Evolutionary conservation across 1,140 invertebrate species (phyloP).

Genomic region (Anadara kagoshimensis): DNA sequence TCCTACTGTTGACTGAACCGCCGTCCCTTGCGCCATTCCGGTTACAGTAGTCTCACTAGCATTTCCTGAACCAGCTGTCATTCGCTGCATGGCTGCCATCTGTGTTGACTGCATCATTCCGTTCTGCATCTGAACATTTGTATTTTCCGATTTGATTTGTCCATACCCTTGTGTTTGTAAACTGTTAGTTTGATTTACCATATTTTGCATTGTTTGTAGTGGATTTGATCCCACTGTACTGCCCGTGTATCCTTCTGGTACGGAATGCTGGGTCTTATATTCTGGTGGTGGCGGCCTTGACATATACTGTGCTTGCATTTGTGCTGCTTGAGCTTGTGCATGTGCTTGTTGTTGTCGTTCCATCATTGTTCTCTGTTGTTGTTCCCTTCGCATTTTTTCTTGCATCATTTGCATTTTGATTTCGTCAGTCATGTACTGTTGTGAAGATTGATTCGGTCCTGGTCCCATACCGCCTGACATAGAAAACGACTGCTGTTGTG

Average conservation of each 20-base stretch:
- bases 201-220: constrained; percentile 72
- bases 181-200: constrained; percentile 70
- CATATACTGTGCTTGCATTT: constrained; percentile 60
- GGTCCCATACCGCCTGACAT: constrained; percentile 64
- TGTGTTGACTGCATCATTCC: constrained; percentile 57
- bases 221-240: constrained; percentile 56
- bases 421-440: constrained; percentile 56
- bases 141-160: constrained; percentile 58
- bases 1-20: constrained; percentile 9
- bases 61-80: constrained; percentile 22
- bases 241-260: constrained; percentile 31
- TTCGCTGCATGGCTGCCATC: constrained; percentile 58
- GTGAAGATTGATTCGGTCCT: constrained; percentile 34
- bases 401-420: constrained; percentile 60
- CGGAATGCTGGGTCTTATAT: constrained; percentile 64
- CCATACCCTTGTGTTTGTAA: constrained; percentile 56
- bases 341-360: constrained; percentile 24
- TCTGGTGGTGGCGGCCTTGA: constrained; percentile 67
- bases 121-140: constrained; percentile 40
- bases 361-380: constrained; percentile 45
- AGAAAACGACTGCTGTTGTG: constrained; percentile 80
- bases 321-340: constrained; percentile 15
- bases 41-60: constrained; percentile 5
- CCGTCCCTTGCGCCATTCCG: constrained; percentile 28
- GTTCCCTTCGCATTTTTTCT: constrained; percentile 54